phyloP scores from a whole-genome alignment of 1,140 invertebrate genomes.

The Ooceraea biroi region DNA sequence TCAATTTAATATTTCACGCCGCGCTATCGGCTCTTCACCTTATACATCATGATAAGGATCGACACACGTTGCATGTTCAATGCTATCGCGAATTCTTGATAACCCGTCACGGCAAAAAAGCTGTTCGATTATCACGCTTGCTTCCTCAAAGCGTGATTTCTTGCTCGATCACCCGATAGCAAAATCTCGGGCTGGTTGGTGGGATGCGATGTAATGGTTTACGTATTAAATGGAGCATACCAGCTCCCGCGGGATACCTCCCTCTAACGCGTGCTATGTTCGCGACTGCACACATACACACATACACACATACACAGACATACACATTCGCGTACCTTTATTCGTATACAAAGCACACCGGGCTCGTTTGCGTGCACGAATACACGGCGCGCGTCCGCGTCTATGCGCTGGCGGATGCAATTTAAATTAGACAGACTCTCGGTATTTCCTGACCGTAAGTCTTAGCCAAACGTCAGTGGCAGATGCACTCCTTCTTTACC shows the following conservation, averaged over 20 bases:
- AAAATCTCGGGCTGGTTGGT: conserved; percentile 47
- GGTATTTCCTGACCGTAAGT: conserved; percentile 73
- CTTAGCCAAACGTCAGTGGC: conserved; percentile 74
- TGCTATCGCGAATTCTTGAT: conserved; percentile 36
- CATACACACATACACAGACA: background rate
- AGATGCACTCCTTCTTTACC: conserved; percentile 68
- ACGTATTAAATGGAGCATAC: conserved; percentile 65
- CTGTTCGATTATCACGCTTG: conserved; percentile 46
- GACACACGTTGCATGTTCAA: conserved; percentile 40
- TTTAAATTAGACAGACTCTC: conserved; percentile 78
- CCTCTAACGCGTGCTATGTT: conserved; percentile 28
- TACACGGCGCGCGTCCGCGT: conserved; percentile 45
- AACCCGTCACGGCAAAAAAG: conserved; percentile 41
- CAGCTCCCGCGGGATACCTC: conserved; percentile 43
- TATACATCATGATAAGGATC: conserved; percentile 53
- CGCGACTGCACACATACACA: background rate
- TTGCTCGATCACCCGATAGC: conserved; percentile 57
- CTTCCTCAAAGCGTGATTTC: conserved; percentile 49
- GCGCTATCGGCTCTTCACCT: conserved; percentile 45
- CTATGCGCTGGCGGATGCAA: conserved; percentile 71
- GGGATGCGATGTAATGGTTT: conserved; percentile 52
- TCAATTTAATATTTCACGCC: conserved; percentile 58
- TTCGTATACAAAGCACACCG: conserved; percentile 24
- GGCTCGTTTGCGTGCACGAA: conserved; percentile 61
- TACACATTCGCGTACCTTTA: too few species aligned